These are phyloP conservation scores for Plebejus melissa DNA, from an alignment of 2,888 invertebrate genomes.

Conservation along the genomic window DNA sequence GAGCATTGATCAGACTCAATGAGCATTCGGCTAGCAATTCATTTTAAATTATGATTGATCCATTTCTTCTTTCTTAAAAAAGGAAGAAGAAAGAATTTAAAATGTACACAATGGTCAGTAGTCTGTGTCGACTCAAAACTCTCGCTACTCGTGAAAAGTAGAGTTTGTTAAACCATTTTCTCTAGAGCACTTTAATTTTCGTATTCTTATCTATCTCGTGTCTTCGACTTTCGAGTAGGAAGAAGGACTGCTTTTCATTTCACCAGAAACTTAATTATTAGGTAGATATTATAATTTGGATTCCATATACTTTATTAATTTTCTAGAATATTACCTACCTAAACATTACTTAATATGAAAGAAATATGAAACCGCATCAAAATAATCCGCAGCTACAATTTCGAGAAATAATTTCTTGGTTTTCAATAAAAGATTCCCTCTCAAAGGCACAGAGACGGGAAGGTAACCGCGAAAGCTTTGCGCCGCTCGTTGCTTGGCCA, in stretches of 20 bases:
- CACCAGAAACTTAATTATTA: neutral
- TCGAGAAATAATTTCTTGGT: constrained; percentile 32
- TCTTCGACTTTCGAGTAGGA: too few relatives aligned
- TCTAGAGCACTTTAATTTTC: too few relatives aligned
- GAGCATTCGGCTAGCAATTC: neutral
- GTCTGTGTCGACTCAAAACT: too few relatives aligned
- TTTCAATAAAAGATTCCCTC: constrained; percentile 42
- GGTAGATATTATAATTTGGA: neutral
- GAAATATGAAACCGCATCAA: constrained; percentile 19
- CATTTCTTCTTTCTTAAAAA: too few relatives aligned
- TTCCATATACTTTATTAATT: neutral
- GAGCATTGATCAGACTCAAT: neutral
- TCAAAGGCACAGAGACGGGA: constrained; percentile 44
- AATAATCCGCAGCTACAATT: constrained; percentile 25
- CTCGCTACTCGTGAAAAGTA: too few relatives aligned
- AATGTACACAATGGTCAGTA: too few relatives aligned
- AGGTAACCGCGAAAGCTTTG: constrained; percentile 45
- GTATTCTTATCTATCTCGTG: too few relatives aligned
- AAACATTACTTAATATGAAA: neutral
- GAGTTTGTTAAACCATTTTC: too few relatives aligned
- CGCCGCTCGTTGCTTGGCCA: constrained; percentile 41
- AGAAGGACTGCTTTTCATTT: neutral
- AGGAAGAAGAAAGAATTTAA: too few relatives aligned
- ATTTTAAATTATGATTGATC: neutral
- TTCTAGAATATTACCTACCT: neutral